Base-by-base conservation (phyloP, 2,113 vertebrate genomes). In the Perca fluviatilis region DNA sequence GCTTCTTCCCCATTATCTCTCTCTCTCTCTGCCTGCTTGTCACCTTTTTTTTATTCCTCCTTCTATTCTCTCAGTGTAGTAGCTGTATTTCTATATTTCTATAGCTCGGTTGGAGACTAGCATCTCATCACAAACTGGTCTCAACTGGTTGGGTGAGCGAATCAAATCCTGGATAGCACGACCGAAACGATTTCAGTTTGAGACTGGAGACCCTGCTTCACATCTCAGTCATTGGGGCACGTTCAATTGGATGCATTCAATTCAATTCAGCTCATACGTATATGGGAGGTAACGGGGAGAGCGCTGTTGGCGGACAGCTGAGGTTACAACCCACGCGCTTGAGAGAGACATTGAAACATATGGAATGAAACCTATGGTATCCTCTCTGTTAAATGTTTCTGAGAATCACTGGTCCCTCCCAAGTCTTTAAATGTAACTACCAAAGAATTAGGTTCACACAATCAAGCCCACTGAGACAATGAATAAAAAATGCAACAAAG, bases 91-190 rank as follows among this genome's bases (percentile, higher is more conserved):
- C 77, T 83, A 6, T 33, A 93, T 94, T 94, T 93, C 88, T 89
- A 74, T 71, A 91, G 86, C 90, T 83, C 92, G 82, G 93, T 70
- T 90, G 90, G 93, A 93, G 89, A 87, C 89, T 91, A 86, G 76
- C 83, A 91, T 88, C 90, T 95, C 89, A 92, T 94, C 92, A 92
- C 82, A 84, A 86, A 84, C 86, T 79, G 88, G 89, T 92, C 84
- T 91, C 87, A 84, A 87, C 89, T 88, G 90, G 89, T 89, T 90
- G 81, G 86, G 88, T 43, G 83, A 90, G 85, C 69, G 85, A 91
- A 95, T 94, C 86, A 91, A 93, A 93, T 90, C 80, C 67, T 73
- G 68, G 82, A 78, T 51, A 89, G 86, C 84, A 78, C 78, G 71
- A 86, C 83, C 79, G 43, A 93, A 93, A 86, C 61, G 64, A 91